Base-by-base conservation (phyloP, 2,888 invertebrate species). In the Cheilosia vernalis region DNA sequence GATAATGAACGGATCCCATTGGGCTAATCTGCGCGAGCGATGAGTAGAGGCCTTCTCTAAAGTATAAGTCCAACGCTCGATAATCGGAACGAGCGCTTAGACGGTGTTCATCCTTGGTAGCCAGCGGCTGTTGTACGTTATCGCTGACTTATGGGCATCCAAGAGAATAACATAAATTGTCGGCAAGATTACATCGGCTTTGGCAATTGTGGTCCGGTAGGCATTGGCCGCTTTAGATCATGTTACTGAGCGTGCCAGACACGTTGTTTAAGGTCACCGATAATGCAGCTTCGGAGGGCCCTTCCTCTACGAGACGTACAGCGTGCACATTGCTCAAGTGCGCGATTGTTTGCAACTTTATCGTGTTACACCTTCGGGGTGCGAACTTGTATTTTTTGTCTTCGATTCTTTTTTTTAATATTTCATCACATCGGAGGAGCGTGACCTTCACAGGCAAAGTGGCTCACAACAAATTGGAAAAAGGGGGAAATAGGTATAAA, bases 311-410 rank as follows among this genome's bases (percentile, higher is more conserved):
- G 44, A 77, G 40, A 47, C 10, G 27, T 27, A 6, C 27, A 27
- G 27, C 27, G 27, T 64, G 61, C 51, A 47, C 67, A 21, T 67
- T 67, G 19, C 30, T 40, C 56, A 70, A 66, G 69, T 70, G 74
- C 33, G 49, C 42, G 49, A 63, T 61, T 63, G 61, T 77, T 82
- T 19, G 37, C 66, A 66, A 72, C 60, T 66, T 70, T 44, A 77
- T 77, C 77, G 72, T 83, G 72, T 72, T 66, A 83, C 82, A 77
- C 72, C 81, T 64, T 76, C 58, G 19, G 69, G 77, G 74, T 69
- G 67, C 63, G 13, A 74, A 81, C 47, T 60, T 44, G 24, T 27
- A 0, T 24, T 47, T 15, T 53, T 21, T 21, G 1, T 21, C 21
- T 2, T 21, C 21, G 21, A 1, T 21, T 21, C 21, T 21, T 21